Percentiles rank a stretch among this genome's conserved stretches.
Conservation (phyloP, 2,113 vertebrate genomes). For the Hyaena hyaena region DNA sequence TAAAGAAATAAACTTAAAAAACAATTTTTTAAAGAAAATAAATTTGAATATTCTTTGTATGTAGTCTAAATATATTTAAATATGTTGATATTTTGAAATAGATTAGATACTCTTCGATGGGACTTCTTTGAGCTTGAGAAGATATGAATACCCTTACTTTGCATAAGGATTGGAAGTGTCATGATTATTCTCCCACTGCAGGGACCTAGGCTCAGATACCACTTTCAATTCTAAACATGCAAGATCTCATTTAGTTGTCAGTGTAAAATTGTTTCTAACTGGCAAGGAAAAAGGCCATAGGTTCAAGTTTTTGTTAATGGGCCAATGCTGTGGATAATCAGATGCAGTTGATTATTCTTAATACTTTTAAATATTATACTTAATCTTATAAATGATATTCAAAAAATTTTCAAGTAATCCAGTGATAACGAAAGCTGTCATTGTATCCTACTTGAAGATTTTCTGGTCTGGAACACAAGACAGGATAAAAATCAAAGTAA, state of each 20-base stretch:
- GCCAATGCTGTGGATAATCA: not conserved
- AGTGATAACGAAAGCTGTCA: not conserved
- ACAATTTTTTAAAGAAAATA: not conserved
- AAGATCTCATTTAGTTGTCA: not conserved
- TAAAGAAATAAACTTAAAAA: no score
- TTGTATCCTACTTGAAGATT: not conserved
- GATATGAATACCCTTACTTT: not conserved
- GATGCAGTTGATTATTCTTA: not conserved
- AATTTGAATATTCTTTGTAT: not conserved
- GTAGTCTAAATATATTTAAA: not conserved
- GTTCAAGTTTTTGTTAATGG: not conserved
- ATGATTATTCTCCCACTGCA: rapidly evolving
- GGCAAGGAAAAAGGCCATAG: not conserved
- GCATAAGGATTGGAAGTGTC: not conserved
- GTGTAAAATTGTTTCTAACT: not conserved
- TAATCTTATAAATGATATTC: not conserved
- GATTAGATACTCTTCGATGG: not conserved
- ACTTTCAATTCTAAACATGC: not conserved
- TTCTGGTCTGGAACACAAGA: constrained; percentile 21
- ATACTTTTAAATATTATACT: not conserved
- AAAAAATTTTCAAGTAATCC: not conserved
- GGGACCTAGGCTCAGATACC: not conserved
- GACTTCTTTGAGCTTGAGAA: not conserved
- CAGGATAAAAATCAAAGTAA: constrained; percentile 11
- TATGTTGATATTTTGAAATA: not conserved